These are phyloP conservation scores for Macroteleia sp. DNA, from an alignment of 2,888 invertebrate genomes.

Conservation along the genomic window DNA sequence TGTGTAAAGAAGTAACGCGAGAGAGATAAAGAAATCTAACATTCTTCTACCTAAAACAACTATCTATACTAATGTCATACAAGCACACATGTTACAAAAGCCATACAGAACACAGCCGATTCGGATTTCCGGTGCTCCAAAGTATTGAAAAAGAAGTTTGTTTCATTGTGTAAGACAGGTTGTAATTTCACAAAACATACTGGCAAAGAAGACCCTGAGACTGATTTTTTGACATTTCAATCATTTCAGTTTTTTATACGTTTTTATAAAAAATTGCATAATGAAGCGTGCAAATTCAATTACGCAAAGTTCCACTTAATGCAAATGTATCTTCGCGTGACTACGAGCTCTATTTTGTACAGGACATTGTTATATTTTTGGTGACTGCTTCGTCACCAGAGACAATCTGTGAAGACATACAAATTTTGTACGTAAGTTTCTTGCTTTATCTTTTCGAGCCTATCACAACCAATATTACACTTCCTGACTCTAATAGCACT, in stretches of 20 bases:
- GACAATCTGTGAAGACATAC: conserved; percentile 45
- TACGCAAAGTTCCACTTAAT: conserved; percentile 33
- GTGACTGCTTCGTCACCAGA: conserved; percentile 30
- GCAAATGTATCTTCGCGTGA: conserved; percentile 30
- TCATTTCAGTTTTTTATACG: conserved; percentile 46
- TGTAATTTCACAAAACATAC: conserved; percentile 32
- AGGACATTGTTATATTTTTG: conserved; percentile 33
- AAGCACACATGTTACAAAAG: conserved; percentile 63
- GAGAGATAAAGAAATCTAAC: conserved; percentile 10
- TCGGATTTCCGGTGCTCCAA: conserved; percentile 24
- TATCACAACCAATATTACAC: neutral
- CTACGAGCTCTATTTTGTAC: conserved; percentile 36
- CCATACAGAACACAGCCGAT: conserved; percentile 26
- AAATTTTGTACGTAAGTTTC: conserved; percentile 22
- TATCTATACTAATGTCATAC: conserved; percentile 63
- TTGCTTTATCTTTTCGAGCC: conserved; percentile 17
- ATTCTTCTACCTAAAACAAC: conserved; percentile 65
- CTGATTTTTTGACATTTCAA: conserved; percentile 53
- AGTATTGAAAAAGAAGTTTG: neutral
- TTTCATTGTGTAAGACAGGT: conserved; percentile 32
- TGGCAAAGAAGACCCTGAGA: conserved; percentile 40
- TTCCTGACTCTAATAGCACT: neutral
- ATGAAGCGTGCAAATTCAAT: conserved; percentile 27
- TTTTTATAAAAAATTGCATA: conserved; percentile 47
- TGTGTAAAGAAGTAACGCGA: conserved; percentile 75